A percentile compares a stretch with the other conserved stretches of the same genome.
Conservation (phyloP, 2,888 invertebrate species). For the Pasiphila rectangulata region DNA sequence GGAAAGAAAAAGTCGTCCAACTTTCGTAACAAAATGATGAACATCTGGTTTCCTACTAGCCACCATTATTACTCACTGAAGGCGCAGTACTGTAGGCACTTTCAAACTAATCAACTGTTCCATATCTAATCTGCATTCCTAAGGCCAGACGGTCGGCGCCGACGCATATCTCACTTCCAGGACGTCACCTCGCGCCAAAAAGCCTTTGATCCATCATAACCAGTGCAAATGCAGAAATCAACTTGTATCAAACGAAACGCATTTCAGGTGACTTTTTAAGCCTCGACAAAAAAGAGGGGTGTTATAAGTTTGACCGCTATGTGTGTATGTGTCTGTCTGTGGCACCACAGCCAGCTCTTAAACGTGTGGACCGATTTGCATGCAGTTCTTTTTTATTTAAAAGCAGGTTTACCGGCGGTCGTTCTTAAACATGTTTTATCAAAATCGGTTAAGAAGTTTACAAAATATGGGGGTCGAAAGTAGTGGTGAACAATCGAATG, state of each 20-base stretch:
- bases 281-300: no score
- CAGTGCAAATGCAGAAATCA: slow-evolving; percentile 17
- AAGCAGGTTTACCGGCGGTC: no score
- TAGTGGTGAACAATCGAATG: no score
- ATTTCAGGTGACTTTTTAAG: slow-evolving; percentile 12
- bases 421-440: no score
- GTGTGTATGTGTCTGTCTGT: no score
- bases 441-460: no score
- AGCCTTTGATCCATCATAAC: slow-evolving; percentile 29
- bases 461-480: no score
- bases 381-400: no score
- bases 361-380: no score
- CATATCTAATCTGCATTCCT: slow-evolving; percentile 29
- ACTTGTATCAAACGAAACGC: slow-evolving; percentile 19
- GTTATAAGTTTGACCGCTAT: no score
- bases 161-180: slow-evolving; percentile 44
- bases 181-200: slow-evolving; percentile 49
- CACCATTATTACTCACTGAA: slow-evolving; percentile 6
- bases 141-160: slow-evolving; percentile 39
- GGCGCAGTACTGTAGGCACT: slow-evolving; percentile 13
- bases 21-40: background rate
- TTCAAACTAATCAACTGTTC: slow-evolving; percentile 12
- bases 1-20: no score
- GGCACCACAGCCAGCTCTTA: no score
- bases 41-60: background rate